Conservation (phyloP, 2,888 invertebrate species). For the Caenorhabditis virilis region DNA sequence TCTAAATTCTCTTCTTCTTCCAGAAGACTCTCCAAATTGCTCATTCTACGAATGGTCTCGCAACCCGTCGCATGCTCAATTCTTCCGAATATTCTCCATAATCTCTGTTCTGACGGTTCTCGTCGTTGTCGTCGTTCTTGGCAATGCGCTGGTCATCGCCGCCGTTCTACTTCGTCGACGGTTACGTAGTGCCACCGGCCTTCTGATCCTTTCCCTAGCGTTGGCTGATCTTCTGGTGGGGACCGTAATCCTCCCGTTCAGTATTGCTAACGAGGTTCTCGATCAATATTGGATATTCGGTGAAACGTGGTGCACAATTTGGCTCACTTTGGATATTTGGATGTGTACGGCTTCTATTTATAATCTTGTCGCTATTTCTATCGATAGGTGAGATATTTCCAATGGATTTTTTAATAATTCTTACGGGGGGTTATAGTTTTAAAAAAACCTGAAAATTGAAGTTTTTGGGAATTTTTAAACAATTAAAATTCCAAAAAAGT, state of each 20-base stretch:
- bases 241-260: constrained; percentile 90
- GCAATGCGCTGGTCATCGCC: constrained; percentile 68
- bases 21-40: constrained; percentile 45
- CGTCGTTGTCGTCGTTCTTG: constrained; percentile 67
- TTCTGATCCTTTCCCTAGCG: constrained; percentile 93
- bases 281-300: constrained; percentile 90
- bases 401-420: not conserved
- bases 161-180: constrained; percentile 66
- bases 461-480: no score
- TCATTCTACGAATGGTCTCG: constrained; percentile 65
- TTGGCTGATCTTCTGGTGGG: constrained; percentile 92
- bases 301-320: constrained; percentile 83
- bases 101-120: constrained; percentile 67
- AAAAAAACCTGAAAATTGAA: no score
- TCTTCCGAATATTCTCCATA: constrained; percentile 67
- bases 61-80: constrained; percentile 62
- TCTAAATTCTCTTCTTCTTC: not conserved
- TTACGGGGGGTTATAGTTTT: no score
- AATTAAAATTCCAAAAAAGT: not conserved
- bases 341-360: constrained; percentile 97
- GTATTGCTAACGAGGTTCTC: constrained; percentile 86
- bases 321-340: constrained; percentile 97
- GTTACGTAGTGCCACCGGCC: constrained; percentile 89
- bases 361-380: constrained; percentile 91
- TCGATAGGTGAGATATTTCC: constrained; percentile 73